Conservation (phyloP, 2,888 invertebrate species). For the Megalurothrips usitatus region DNA sequence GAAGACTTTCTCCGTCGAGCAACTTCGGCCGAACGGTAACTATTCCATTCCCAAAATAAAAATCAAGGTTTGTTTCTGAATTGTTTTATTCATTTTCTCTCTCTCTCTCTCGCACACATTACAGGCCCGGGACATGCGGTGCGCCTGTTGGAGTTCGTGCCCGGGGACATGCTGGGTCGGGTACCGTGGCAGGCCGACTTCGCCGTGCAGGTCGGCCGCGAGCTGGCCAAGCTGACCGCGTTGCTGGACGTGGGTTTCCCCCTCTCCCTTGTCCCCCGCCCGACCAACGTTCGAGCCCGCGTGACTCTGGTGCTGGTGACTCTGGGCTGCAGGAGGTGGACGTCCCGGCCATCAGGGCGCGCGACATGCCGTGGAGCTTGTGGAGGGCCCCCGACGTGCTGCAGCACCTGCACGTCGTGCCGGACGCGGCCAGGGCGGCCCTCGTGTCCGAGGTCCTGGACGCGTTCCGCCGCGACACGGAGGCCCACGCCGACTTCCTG, state of each 20-base stretch:
- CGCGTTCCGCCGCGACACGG: not conserved
- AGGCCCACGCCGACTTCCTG: not conserved
- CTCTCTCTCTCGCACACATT: not conserved
- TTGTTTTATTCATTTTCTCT: no score
- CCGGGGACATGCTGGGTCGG: not conserved
- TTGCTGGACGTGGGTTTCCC: not conserved
- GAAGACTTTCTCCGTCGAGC: not conserved
- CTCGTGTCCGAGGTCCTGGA: not conserved
- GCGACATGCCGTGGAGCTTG: not conserved
- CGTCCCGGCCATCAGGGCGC: not conserved
- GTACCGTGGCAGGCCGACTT: not conserved
- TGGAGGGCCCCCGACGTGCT: not conserved
- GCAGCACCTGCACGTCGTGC: not conserved
- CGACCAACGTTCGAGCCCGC: no score
- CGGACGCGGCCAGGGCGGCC: not conserved
- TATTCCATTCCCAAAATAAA: not conserved
- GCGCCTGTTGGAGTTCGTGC: not conserved
- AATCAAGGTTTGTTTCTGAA: no score
- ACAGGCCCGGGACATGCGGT: not conserved
- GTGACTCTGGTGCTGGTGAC: no score
- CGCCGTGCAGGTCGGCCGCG: not conserved
- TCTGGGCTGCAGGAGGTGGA: not conserved
- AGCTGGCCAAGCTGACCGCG: not conserved
- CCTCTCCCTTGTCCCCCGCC: not conserved
- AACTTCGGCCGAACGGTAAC: not conserved